phyloP scores from a whole-genome alignment of 1,140 invertebrate species.

The Mesaphorura yosii region DNA sequence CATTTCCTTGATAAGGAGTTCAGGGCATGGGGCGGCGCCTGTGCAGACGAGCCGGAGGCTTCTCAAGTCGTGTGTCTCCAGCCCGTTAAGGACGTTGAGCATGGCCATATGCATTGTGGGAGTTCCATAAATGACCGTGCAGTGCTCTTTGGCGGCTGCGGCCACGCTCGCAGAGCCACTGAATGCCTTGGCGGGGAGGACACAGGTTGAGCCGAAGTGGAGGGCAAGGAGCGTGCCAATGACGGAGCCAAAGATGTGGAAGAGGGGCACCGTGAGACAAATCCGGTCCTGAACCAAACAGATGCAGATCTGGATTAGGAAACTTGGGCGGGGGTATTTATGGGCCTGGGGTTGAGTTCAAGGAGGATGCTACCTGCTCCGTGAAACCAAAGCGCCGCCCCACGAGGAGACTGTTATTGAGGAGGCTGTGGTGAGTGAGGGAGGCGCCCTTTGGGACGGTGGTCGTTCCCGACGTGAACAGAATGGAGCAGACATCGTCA shows the following conservation, averaged over 20 bases:
- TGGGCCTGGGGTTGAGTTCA: neutral
- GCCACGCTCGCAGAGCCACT: slow-evolving; percentile 54
- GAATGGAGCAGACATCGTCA: slow-evolving; percentile 22
- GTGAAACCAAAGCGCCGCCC: neutral
- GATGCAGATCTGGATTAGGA: neutral
- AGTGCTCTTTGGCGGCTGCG: slow-evolving; percentile 58
- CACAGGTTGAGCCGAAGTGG: slow-evolving; percentile 48
- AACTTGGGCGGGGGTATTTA: neutral
- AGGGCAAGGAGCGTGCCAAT: slow-evolving; percentile 48
- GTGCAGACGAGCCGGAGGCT: slow-evolving; percentile 32
- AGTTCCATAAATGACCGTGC: slow-evolving; percentile 71
- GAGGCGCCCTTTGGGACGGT: slow-evolving; percentile 76
- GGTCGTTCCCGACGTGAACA: slow-evolving; percentile 42
- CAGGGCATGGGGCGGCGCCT: slow-evolving; percentile 20
- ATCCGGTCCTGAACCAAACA: slow-evolving; percentile 34
- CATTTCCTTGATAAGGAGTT: slow-evolving; percentile 21
- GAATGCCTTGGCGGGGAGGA: slow-evolving; percentile 56
- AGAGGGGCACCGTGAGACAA: slow-evolving; percentile 75
- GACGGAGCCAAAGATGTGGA: slow-evolving; percentile 78
- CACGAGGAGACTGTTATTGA: slow-evolving; percentile 61
- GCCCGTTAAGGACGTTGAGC: slow-evolving; percentile 41
- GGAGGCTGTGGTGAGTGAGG: slow-evolving; percentile 63
- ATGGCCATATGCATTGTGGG: slow-evolving; percentile 94
- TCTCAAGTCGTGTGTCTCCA: slow-evolving; percentile 35
- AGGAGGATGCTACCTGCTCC: slow-evolving; percentile 7